phyloP scores from a whole-genome alignment of 2,888 invertebrate species.

The Melanotus villosus region DNA sequence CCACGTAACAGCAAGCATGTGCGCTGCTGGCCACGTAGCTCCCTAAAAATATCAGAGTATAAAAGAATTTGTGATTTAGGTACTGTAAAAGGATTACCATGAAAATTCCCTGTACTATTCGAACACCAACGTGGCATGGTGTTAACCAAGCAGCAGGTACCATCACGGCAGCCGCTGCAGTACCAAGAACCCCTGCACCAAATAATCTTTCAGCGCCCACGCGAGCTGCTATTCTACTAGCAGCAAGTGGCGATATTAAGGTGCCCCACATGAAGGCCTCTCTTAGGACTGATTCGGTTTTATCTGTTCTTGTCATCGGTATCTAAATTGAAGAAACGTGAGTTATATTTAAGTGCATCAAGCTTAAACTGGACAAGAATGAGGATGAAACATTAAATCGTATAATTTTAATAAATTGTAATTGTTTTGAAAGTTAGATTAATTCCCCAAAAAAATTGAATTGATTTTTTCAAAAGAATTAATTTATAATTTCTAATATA shows the following conservation, averaged over 20 bases:
- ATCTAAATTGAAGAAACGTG: too few species aligned
- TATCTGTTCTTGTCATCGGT: conserved; percentile 71
- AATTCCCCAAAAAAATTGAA: too few species aligned
- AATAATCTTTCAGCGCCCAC: conserved; percentile 73
- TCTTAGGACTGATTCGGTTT: conserved; percentile 71
- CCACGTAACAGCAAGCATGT: conserved; percentile 74
- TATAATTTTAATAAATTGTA: too few species aligned
- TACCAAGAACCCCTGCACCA: conserved; percentile 71
- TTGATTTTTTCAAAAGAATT: too few species aligned
- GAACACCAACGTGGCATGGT: conserved; percentile 71
- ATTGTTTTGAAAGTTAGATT: too few species aligned
- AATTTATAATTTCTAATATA: too few species aligned
- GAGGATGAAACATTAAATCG: too few species aligned
- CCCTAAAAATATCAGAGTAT: conserved; percentile 64
- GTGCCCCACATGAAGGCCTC: conserved; percentile 74
- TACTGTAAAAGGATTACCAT: conserved; percentile 65
- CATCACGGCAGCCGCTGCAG: conserved; percentile 71
- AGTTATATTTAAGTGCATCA: too few species aligned
- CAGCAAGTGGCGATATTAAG: conserved; percentile 71
- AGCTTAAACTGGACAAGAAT: too few species aligned
- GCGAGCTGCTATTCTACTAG: conserved; percentile 71
- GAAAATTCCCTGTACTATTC: conserved; percentile 72
- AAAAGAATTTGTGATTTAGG: neutral
- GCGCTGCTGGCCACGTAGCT: conserved; percentile 74
- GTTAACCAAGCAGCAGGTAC: conserved; percentile 74